Evolutionary conservation across 2,797 vertebrate genomes (phyloP).

Genomic region (Vespertilio murinus): DNA sequence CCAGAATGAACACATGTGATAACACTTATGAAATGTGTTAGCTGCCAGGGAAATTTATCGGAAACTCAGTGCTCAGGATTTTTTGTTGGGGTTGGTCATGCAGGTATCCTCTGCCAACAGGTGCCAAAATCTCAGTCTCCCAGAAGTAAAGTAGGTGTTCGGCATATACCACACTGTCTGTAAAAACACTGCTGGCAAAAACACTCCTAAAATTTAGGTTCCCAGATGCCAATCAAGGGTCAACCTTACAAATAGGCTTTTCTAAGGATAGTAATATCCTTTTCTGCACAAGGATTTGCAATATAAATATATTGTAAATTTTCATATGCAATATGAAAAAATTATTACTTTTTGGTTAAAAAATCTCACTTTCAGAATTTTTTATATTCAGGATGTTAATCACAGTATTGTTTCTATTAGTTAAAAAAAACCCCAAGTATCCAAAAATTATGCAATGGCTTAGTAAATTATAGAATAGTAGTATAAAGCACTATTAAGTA

Average conservation of each 20-base stretch:
- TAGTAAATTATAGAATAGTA: not conserved
- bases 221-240: not conserved
- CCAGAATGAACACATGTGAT: not conserved
- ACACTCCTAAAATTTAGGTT: not conserved
- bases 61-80: not conserved
- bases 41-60: not conserved
- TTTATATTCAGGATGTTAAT: not conserved
- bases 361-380: not conserved
- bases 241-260: not conserved
- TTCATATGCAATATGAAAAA: not conserved
- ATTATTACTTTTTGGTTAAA: not conserved
- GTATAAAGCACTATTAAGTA: constrained; percentile 33
- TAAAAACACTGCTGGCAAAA: not conserved
- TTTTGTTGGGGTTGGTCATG: not conserved
- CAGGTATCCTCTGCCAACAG: not conserved
- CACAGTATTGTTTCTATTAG: constrained; percentile 17
- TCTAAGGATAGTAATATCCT: not conserved
- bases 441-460: not conserved
- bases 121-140: not conserved
- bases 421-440: not conserved
- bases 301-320: not conserved
- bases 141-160: not conserved
- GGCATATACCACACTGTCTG: not conserved
- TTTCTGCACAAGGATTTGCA: not conserved
- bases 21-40: not conserved